Evolutionary conservation across 2,888 invertebrate species (phyloP).

Genomic region (Caradrina kadenii): DNA sequence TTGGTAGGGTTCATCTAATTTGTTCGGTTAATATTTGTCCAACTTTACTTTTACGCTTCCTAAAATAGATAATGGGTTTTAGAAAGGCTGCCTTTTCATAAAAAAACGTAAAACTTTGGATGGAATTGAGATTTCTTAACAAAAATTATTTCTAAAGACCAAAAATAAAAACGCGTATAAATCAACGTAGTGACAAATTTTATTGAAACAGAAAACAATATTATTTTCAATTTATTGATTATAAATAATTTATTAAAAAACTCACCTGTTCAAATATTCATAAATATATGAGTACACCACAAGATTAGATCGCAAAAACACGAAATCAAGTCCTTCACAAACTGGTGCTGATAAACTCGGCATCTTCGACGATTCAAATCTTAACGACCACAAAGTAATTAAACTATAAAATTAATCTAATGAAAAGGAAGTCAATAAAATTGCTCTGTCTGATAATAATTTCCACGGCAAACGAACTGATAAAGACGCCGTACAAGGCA

Average conservation of each 20-base stretch:
- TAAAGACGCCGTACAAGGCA: conserved; percentile 61
- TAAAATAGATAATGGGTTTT: conserved; percentile 62
- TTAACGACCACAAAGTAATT: conserved; percentile 31
- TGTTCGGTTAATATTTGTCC: conserved; percentile 77
- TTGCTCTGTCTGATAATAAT: conserved; percentile 42
- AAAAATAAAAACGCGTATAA: not conserved
- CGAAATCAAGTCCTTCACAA: conserved; percentile 25
- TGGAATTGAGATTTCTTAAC: not conserved
- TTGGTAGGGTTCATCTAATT: conserved; percentile 73
- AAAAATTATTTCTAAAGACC: not conserved
- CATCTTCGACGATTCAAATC: conserved; percentile 28
- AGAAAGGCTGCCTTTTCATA: conserved; percentile 39
- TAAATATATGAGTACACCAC: not conserved
- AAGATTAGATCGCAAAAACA: not conserved
- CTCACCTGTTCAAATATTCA: not conserved
- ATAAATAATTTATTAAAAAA: not conserved
- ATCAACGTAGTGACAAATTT: conserved; percentile 8
- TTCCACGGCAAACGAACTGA: conserved; percentile 46
- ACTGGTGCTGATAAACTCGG: conserved; percentile 19
- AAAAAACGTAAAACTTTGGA: conserved; percentile 14
- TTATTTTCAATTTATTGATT: conserved; percentile 1
- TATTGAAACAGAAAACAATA: conserved; percentile 4
- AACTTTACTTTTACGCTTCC: conserved; percentile 69
- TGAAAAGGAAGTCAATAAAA: conserved; percentile 53
- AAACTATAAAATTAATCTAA: conserved; percentile 50